A percentile compares a stretch with the other conserved stretches of the same genome.
Conservation (phyloP, 2,113 vertebrate genomes). For the Menura novaehollandiae region DNA sequence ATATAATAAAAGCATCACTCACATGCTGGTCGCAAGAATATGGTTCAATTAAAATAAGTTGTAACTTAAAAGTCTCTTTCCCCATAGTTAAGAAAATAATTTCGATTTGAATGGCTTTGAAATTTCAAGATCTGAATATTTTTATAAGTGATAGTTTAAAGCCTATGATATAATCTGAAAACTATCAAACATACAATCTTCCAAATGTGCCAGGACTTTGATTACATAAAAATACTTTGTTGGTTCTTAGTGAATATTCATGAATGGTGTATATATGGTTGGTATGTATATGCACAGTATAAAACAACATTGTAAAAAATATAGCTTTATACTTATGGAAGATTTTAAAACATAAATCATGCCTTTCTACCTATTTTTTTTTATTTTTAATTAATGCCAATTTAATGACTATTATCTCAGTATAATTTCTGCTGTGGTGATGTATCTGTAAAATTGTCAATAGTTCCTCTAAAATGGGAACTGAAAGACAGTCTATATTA, state of each 20-base stretch:
- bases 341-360: not conserved
- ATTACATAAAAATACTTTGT: conserved; percentile 4
- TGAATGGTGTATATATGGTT: not conserved
- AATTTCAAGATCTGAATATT: not conserved
- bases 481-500: conserved; percentile 1
- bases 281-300: not conserved
- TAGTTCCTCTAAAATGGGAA: conserved; percentile 6
- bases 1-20: not conserved
- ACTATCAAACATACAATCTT: not conserved
- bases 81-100: conserved; percentile 2
- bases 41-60: not conserved
- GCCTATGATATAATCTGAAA: not conserved
- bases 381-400: not conserved
- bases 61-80: not conserved
- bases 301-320: not conserved
- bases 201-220: not conserved
- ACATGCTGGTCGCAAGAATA: not conserved
- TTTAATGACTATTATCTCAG: not conserved
- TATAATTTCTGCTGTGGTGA: not conserved
- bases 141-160: not conserved
- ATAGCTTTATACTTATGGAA: not conserved
- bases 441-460: not conserved
- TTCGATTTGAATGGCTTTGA: conserved; percentile 22
- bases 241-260: not conserved
- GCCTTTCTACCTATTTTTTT: not conserved